Base-by-base conservation (phyloP, 2,797 vertebrate genomes). In the Calcarius lapponicus region DNA sequence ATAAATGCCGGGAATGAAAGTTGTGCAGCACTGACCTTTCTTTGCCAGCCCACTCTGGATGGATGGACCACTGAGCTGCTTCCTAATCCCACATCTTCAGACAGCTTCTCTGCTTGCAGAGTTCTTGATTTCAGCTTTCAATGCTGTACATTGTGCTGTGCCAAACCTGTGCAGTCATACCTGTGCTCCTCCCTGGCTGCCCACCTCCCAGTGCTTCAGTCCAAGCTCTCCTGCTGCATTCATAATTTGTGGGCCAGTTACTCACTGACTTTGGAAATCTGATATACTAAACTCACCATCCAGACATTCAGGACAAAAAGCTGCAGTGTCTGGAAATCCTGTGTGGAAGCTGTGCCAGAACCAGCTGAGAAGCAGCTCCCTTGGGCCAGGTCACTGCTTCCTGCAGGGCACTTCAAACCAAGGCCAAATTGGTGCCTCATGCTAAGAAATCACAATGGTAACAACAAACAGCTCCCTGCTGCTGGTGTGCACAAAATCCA, bases 1-100 rank as follows among this genome's bases (percentile, higher is more conserved):
- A 98, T 74, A 98, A 96, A 73, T 89, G 79, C 78, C 90, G 96
- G 78, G 83, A 97, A 42, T 97, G 93, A 98, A 48, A 31, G 12
- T 4, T 34, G 65, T 62, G 31, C 73, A 34, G 80, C 76, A 7
- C 17, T 50, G 17, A 19, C 45, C 43, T 91, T 40, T 69, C 38
- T 75, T 71, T 54, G 38, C 60, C 84, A 80, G 43, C 24, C 56
- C 36, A 4, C 1, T 5, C 21, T 25, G 45, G 51, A 29, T 42
- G 47, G 78, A 48, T 16, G 80, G 38, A 69, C 70, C 31, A 19
- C 85, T 75, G 89, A 79, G 64, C 66, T 92, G 48, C 62, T 57
- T 87, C 74, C 28, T 67, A 67, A 3, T 45, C 32, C 76, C 54
- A 8, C 7, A 45, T 9, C 58, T 88, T 75, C 94, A 88, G 26